A percentile compares a stretch with the other conserved stretches of the same genome.
Conservation (phyloP, 2,888 invertebrate species). For the Ommatoiulus sabulosus region DNA sequence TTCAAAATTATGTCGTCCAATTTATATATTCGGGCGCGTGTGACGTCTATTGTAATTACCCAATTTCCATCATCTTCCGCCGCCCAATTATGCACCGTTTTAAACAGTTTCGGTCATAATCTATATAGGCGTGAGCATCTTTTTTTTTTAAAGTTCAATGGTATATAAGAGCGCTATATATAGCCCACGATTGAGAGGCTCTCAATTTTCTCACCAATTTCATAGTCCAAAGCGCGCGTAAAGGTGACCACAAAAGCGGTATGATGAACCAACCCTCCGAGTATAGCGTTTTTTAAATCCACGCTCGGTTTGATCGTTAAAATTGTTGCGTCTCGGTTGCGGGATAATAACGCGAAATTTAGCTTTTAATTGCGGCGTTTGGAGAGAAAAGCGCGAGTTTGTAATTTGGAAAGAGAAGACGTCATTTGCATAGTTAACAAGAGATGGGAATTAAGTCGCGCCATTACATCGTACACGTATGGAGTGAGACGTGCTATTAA, state of each 20-base stretch:
- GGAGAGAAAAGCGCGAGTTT: neutral
- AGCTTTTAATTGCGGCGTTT: neutral
- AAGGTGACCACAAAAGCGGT: slow-evolving; percentile 4
- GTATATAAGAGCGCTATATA: neutral
- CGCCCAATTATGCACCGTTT: no score
- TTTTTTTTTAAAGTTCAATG: no score
- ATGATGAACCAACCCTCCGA: neutral
- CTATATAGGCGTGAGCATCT: no score
- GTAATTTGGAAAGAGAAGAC: neutral
- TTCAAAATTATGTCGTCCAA: no score
- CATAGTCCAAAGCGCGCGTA: neutral
- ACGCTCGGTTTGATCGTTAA: neutral
- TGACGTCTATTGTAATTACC: no score
- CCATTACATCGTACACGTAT: neutral
- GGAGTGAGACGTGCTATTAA: neutral
- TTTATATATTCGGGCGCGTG: no score
- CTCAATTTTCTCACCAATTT: neutral
- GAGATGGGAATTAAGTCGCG: neutral
- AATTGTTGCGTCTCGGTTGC: neutral
- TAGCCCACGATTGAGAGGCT: neutral
- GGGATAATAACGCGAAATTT: slow-evolving; percentile 12
- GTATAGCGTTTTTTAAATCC: neutral
- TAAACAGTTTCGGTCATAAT: no score
- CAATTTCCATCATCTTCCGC: no score
- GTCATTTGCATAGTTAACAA: neutral